phyloP scores from a whole-genome alignment of 2,113 vertebrate genomes.

The Nyctibius bracteatus region DNA sequence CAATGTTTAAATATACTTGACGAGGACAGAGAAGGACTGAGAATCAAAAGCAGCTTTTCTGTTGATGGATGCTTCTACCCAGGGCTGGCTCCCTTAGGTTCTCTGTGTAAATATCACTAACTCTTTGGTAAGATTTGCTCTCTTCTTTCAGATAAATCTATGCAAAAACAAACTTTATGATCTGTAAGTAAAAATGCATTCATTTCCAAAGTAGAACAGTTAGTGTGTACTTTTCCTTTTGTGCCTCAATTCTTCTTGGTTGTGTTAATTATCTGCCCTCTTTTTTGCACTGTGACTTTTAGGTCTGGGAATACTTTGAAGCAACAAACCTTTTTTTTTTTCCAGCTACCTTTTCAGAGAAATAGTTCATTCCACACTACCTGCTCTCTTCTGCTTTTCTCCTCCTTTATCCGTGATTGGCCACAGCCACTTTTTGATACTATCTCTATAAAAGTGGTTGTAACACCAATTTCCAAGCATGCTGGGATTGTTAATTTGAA shows the following conservation, averaged over 20 bases:
- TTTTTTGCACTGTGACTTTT: conserved; percentile 82
- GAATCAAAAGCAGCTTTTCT: conserved; percentile 67
- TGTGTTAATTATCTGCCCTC: conserved; percentile 78
- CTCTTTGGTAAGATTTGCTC: conserved; percentile 81
- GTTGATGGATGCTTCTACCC: conserved; percentile 58
- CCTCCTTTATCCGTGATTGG: conserved; percentile 83
- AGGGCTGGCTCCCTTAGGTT: conserved; percentile 69
- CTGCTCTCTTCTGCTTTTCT: conserved; percentile 83
- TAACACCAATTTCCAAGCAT: conserved; percentile 84
- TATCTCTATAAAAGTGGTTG: conserved; percentile 80
- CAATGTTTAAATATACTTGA: conserved; percentile 66
- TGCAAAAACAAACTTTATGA: conserved; percentile 84
- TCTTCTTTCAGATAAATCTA: conserved; percentile 87
- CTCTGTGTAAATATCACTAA: conserved; percentile 75
- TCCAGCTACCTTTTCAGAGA: conserved; percentile 81
- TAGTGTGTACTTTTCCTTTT: conserved; percentile 84
- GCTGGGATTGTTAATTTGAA: conserved; percentile 81
- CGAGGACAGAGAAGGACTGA: conserved; percentile 64
- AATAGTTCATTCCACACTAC: conserved; percentile 85
- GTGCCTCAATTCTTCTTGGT: conserved; percentile 85
- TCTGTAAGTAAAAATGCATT: conserved; percentile 99
- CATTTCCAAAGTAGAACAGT: conserved; percentile 92
- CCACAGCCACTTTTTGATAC: conserved; percentile 80
- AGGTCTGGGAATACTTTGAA: conserved; percentile 85
- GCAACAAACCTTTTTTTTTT: conserved; percentile 76